Evolutionary conservation across 2,113 vertebrate genomes (phyloP).

Genomic region (Pelodiscus sinensis): DNA sequence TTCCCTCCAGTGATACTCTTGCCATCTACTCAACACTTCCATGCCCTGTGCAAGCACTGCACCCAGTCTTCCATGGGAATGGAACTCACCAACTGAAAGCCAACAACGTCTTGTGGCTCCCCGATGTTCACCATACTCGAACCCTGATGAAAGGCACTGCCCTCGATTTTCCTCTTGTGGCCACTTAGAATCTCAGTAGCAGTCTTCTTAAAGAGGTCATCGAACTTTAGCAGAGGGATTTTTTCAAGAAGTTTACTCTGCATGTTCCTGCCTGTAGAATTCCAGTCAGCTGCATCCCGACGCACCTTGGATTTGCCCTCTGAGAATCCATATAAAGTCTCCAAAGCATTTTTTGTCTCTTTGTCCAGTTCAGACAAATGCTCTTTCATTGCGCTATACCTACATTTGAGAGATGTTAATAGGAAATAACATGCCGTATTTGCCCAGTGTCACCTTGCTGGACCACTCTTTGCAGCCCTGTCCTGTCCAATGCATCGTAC

Average conservation of each 20-base stretch:
- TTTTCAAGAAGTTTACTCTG: conserved; percentile 51
- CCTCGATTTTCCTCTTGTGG: conserved; percentile 72
- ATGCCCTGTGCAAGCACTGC: neutral
- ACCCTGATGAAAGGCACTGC: conserved; percentile 72
- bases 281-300: conserved; percentile 48
- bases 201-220: conserved; percentile 12
- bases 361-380: conserved; percentile 79
- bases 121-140: conserved; percentile 70
- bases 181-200: conserved; percentile 67
- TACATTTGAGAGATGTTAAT: neutral
- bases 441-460: neutral
- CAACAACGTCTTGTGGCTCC: conserved; percentile 75
- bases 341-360: conserved; percentile 74
- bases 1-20: neutral
- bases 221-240: conserved; percentile 72
- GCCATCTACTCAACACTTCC: neutral
- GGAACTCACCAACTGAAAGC: conserved; percentile 82
- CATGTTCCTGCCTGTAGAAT: neutral
- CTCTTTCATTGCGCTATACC: conserved; percentile 78
- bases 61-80: neutral
- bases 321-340: conserved; percentile 75
- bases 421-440: neutral
- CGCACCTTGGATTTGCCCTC: conserved; percentile 68
- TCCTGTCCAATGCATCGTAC: accelerated
- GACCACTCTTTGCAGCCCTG: neutral